Evolutionary conservation across 2,113 vertebrate species (phyloP).

Genomic region (Gavia stellata): DNA sequence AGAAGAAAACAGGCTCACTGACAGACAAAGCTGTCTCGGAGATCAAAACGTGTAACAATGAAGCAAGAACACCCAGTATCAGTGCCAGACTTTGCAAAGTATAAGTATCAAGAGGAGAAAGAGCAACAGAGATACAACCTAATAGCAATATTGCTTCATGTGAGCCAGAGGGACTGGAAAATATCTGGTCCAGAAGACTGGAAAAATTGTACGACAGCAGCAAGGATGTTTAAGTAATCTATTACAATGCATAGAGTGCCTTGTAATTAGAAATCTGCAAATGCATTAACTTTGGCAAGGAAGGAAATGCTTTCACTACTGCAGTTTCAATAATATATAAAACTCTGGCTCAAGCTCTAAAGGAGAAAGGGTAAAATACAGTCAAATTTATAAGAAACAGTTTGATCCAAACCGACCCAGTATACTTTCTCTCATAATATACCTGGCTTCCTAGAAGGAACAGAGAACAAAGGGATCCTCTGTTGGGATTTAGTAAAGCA

Average conservation of each 20-base stretch:
- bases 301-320: neutral
- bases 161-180: neutral
- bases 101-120: neutral
- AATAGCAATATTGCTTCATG: neutral
- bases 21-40: neutral
- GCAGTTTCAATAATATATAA: neutral
- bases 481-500: neutral
- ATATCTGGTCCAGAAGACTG: neutral
- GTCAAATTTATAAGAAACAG: neutral
- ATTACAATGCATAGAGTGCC: neutral
- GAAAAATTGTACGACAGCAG: neutral
- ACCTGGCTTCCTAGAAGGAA: neutral
- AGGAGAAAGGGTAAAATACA: neutral
- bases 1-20: neutral
- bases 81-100: neutral
- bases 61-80: neutral
- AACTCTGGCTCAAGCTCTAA: neutral
- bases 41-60: neutral
- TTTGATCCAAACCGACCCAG: neutral
- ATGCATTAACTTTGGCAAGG: neutral
- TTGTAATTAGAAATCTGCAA: conserved; percentile 11
- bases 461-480: conserved; percentile 1
- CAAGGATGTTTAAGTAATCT: neutral
- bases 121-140: neutral
- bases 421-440: neutral